Base-by-base conservation (phyloP, 2,888 invertebrate species). In the Sarcophaga subvicina region DNA sequence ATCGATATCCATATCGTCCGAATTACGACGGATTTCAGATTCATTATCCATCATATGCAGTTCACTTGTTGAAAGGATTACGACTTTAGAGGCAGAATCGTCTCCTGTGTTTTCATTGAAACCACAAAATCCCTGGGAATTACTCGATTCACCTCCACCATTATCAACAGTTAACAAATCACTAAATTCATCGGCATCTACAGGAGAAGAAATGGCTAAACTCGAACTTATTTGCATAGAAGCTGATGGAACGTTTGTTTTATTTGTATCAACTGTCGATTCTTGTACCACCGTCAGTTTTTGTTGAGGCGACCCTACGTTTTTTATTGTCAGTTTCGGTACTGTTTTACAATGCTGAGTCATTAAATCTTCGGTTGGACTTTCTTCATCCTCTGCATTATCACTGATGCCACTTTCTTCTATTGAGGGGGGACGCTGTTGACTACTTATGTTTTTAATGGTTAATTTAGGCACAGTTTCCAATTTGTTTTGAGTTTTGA, bases 281-380 rank as follows among this genome's bases (percentile, higher is more conserved):
- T 84, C 87, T 60, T 83, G 89, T 78, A 92, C 92, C n/a, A 94
- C 93, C 90, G 94, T 94, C 77, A 94, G 93, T 76, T 94, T 94
- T 85, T 94, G 93, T 90, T 94, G 92, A 49, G 93, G 92, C 45
- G 92, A 92, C 79, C 91, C 91, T 25, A 93, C 90, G 89, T 93
- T 93, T 85, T 93, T 93, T 59, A 94, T 93, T 59, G 93, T 94
- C 62, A 94, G 78, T 88, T 94, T 94, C 22, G 93, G 93, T 84
- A 93, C 90, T 67, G 89, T 83, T 88, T 91, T 91, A 63, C 76
- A 75, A 22, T 49, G 71, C 66, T 80, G 80, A 1, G 37, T 27
- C 3, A 14, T n/a, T 37, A 37, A 37, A 59, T 37, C 25, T 17
- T 4, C 22, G 8, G 5, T 22, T 14, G 8, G n/a, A 14, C 22